Evolutionary conservation across 2,888 invertebrate species (phyloP), one percentile per base, ranked within the genome.

Genomic region (Parelbella ahira): DNA sequence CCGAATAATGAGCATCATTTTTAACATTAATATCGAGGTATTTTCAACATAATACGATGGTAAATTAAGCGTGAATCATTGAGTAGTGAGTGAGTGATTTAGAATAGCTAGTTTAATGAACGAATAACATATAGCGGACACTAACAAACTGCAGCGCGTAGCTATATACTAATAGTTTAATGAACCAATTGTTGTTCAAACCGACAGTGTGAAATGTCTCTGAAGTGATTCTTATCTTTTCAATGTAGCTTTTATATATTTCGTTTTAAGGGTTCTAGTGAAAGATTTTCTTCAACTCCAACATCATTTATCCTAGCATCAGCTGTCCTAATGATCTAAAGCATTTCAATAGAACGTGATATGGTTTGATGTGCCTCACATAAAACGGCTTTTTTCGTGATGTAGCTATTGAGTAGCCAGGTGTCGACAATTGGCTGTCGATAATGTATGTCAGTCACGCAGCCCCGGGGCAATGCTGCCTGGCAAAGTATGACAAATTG

Each of bases 401-500:
- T 8, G 12, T 21, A 4, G 12, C 21, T 9, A 5, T 10, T 21
- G 20, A 5, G 33, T 13, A 5, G 38, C 30, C 29, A 29, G 38
- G 29, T 37, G 37, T 21, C 21, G 37, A 27, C 13, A 15, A 15
- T 9, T 6, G 27, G 12, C 5, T 15, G 37, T 2, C 23, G 12
- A 33, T 23, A 7, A 2, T 24, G 38, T 29, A 39, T 30, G 38
- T 4, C 1, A 11, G 30, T 30, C 38, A 39, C 38, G 38, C 11
- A n/a, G 7, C 15, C 7, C 6, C 12, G 29, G 37, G 18, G 23
- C 18, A 30, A 11, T 30, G 30, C 7, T 8, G 24, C 38, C 38
- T n/a, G n/a, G n/a, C n/a, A 19, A 24, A 39, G 30, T 30, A 39
- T 39, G 38, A 39, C 18, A 39, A 30, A 39, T 39, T 24, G 38